phyloP scores from a whole-genome alignment of 2,797 vertebrate genomes.

The Platalea minor region DNA sequence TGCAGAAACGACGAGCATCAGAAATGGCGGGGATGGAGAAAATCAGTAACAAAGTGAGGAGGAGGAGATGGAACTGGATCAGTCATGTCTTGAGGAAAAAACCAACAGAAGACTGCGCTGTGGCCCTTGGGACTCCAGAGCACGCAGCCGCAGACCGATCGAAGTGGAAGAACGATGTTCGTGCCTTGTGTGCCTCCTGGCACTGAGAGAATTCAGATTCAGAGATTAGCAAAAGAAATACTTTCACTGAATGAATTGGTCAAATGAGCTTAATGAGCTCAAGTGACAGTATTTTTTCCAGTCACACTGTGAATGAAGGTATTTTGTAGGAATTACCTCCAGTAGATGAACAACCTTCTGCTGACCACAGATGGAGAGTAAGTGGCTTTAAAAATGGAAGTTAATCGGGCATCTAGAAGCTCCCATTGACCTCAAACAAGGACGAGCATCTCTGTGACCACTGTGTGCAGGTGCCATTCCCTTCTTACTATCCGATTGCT shows the following conservation, averaged over 20 bases:
- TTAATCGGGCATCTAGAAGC: background rate
- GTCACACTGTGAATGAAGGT: background rate
- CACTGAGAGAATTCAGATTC: no score
- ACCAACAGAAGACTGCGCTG: no score
- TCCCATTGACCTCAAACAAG: background rate
- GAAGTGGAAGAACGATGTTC: no score
- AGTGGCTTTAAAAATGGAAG: background rate
- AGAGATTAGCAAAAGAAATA: background rate
- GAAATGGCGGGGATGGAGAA: no score
- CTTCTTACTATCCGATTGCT: accelerated
- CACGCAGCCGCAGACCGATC: no score
- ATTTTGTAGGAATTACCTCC: background rate
- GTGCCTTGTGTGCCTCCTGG: no score
- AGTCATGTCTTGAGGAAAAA: no score
- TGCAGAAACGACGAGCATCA: no score
- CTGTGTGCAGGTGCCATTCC: background rate
- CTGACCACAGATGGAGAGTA: background rate
- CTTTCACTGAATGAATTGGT: background rate
- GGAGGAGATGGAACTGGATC: no score
- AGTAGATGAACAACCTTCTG: background rate
- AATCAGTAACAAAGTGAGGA: no score
- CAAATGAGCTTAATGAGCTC: background rate
- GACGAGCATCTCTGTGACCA: background rate
- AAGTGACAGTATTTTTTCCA: background rate
- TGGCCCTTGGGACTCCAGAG: no score